Conservation (phyloP, 2,888 invertebrate genomes). For the Drosophila meridiana region DNA sequence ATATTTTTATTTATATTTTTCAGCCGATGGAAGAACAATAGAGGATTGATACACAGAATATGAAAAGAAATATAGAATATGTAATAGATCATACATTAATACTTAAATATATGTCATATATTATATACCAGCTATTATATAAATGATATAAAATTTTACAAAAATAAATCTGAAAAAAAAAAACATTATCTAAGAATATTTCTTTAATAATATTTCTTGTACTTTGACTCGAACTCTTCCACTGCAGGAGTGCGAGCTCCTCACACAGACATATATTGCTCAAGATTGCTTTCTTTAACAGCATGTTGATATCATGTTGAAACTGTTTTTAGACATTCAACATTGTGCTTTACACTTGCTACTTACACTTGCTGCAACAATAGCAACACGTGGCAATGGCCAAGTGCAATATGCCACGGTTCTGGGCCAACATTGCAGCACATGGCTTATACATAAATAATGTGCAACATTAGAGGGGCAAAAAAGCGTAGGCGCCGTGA, state of each 20-base stretch:
- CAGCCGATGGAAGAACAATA: too few species aligned
- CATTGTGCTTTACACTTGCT: neutral
- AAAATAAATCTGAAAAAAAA: too few species aligned
- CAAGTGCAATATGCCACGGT: constrained; percentile 25
- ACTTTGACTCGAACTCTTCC: too few species aligned
- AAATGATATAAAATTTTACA: too few species aligned
- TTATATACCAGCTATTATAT: too few species aligned
- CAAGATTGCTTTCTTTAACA: neutral
- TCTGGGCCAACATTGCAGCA: constrained; percentile 9
- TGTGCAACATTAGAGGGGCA: constrained; percentile 1
- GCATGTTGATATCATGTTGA: constrained; percentile 3
- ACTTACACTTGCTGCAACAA: constrained; percentile 19
- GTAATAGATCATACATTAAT: too few species aligned
- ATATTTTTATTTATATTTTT: too few species aligned
- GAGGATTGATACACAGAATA: too few species aligned
- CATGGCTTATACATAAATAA: constrained; percentile 37
- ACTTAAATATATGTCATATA: too few species aligned
- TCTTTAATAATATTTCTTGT: too few species aligned
- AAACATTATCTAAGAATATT: too few species aligned
- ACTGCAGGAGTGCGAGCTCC: neutral
- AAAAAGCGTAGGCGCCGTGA: neutral
- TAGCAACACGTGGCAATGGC: constrained; percentile 47
- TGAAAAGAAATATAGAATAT: too few species aligned
- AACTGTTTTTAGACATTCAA: constrained; percentile 8
- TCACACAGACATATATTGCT: neutral